Evolutionary conservation across 1,140 invertebrate species (phyloP).

Genomic region (Pteromalus puparum): DNA sequence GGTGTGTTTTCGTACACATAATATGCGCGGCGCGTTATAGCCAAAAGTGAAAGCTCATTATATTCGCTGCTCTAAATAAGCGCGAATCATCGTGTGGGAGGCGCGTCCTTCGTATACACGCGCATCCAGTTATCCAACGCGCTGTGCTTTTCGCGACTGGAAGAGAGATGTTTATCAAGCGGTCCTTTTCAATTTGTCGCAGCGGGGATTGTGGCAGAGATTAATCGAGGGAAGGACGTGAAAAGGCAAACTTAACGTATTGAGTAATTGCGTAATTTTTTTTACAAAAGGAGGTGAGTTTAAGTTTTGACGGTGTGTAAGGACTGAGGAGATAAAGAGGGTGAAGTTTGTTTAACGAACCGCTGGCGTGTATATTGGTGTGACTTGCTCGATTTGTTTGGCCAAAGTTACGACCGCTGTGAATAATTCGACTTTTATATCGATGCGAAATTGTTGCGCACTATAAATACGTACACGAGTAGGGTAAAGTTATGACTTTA

Average conservation of each 20-base stretch:
- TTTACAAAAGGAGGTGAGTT: background rate
- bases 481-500: too few species aligned
- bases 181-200: background rate
- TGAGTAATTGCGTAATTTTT: background rate
- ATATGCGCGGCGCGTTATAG: background rate
- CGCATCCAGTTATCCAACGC: background rate
- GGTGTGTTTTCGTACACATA: background rate
- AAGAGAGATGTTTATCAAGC: too few species aligned
- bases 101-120: conserved; percentile 1
- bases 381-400: background rate
- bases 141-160: background rate
- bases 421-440: background rate
- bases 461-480: too few species aligned
- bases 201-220: background rate
- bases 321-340: background rate
- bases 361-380: too few species aligned
- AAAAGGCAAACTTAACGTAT: background rate
- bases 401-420: background rate
- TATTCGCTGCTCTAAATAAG: conserved; percentile 31
- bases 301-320: background rate
- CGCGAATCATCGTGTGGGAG: conserved; percentile 34
- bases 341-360: background rate
- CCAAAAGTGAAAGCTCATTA: conserved; percentile 45
- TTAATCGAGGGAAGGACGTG: background rate
- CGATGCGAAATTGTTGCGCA: too few species aligned